Conservation (phyloP, 2,797 vertebrate genomes). For the Bradypodion pumilum region DNA sequence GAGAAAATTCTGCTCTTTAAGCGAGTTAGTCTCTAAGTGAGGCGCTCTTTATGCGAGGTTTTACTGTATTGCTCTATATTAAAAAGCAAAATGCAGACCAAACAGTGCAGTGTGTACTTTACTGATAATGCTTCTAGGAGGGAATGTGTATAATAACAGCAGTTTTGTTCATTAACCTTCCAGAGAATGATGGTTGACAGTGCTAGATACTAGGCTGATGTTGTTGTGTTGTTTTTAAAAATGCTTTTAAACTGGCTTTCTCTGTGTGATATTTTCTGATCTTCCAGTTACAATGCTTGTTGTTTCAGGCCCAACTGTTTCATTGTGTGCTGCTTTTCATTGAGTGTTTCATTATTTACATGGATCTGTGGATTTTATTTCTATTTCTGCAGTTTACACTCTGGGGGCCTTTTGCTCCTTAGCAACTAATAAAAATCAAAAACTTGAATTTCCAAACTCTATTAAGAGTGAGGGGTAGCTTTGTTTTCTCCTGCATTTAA, state of each 20-base stretch:
- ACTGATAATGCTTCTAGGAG: slow-evolving; percentile 50
- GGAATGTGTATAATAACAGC: slow-evolving; percentile 27
- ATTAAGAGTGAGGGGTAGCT: too few species aligned
- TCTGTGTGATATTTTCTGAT: background rate
- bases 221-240: too few species aligned
- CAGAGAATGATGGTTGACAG: slow-evolving; percentile 35
- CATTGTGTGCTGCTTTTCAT: background rate
- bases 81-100: slow-evolving; percentile 47
- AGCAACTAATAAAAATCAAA: too few species aligned
- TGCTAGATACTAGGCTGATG: accelerated
- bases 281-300: background rate
- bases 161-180: slow-evolving; percentile 56
- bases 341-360: too few species aligned
- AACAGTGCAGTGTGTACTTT: slow-evolving; percentile 42
- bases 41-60: too few species aligned
- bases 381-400: too few species aligned
- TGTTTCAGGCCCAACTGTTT: background rate
- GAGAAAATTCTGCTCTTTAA: too few species aligned
- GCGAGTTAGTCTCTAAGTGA: too few species aligned
- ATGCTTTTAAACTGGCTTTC: background rate
- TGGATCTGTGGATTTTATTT: too few species aligned
- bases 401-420: too few species aligned
- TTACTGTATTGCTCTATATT: slow-evolving; percentile 50
- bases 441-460: too few species aligned
- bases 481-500: too few species aligned